Base-by-base conservation (phyloP, 2,113 vertebrate genomes). In the Eretmochelys imbricata region DNA sequence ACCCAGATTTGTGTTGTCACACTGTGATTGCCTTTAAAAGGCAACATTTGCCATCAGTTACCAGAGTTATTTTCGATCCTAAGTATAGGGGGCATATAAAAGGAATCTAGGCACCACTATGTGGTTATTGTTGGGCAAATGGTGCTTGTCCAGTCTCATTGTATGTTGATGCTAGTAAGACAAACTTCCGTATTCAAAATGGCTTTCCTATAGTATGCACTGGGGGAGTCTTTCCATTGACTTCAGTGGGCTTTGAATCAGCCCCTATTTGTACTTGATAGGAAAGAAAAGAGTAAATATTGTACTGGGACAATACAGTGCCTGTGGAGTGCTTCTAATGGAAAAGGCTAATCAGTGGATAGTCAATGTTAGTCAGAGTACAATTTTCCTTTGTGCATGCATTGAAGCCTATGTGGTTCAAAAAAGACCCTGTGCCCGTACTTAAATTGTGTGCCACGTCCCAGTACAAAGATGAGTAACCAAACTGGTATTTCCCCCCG, bases 101-200 rank as follows among this genome's bases (percentile, higher is more conserved):
- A 0, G 0, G 0, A 0, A 16, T 48, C 10, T 0, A 0, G 38
- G 11, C 79, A 19, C 0, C 8, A 57, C 46, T 88, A 27, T 8
- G 0, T 0, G 38, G 17, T 59, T 17, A 3, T 81, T 80, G 3
- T 0, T 0, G 9, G 24, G 38, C 24, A 27, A 1, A 42, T 65
- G 46, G 46, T 53, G 62, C 0, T 50, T 93, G 91, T 88, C 46
- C 53, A 0, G 0, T 55, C 51, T 93, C 62, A 83, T 81, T 76
- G 6, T 76, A 0, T 27, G 31, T 0, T 0, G 54, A 16, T 69
- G 91, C 8, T 8, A 87, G 82, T 80, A 62, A 94, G 35, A 35
- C 78, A 65, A 1, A 1, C 35, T 0, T 24, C 16, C 22, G 49
- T 51, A 20, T 51, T 80, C 79, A 20, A 11, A 19, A 22, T 13